phyloP scores from a whole-genome alignment of 2,888 invertebrate genomes.

The Odontomyia ornata region DNA sequence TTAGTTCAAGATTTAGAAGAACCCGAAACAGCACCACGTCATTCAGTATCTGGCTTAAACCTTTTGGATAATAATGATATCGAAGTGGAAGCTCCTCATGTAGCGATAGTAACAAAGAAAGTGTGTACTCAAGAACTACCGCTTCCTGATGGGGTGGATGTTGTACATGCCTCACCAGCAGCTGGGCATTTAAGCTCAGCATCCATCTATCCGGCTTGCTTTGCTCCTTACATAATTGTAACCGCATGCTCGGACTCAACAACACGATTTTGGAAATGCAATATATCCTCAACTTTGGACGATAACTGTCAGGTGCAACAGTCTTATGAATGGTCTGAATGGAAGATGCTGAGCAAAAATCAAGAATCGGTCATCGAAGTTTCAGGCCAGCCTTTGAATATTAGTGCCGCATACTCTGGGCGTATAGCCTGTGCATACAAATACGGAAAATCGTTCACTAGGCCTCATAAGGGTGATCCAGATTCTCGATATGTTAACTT shows the following conservation, averaged over 20 bases:
- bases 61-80: conserved; percentile 55
- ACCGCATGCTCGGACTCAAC: conserved; percentile 96
- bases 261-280: conserved; percentile 85
- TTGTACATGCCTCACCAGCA: conserved; percentile 92
- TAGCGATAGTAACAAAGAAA: conserved; percentile 88
- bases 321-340: conserved; percentile 83
- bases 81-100: conserved; percentile 68
- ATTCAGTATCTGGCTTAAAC: conserved; percentile 49
- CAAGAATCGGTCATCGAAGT: conserved; percentile 75
- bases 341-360: conserved; percentile 85
- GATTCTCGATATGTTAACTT: conserved; percentile 87
- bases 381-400: conserved; percentile 86
- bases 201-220: conserved; percentile 98
- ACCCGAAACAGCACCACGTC: conserved; percentile 50
- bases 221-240: conserved; percentile 94
- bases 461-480: conserved; percentile 78
- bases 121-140: conserved; percentile 90
- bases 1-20: conserved; percentile 85
- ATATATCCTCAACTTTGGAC: conserved; percentile 58
- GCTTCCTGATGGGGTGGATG: conserved; percentile 88
- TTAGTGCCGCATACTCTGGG: conserved; percentile 97
- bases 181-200: conserved; percentile 98
- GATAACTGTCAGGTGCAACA: conserved; percentile 54
- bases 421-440: conserved; percentile 97
- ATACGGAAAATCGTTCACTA: conserved; percentile 87